Conservation (phyloP, 1,140 invertebrate genomes). For the Pentalonia nigronervosa region DNA sequence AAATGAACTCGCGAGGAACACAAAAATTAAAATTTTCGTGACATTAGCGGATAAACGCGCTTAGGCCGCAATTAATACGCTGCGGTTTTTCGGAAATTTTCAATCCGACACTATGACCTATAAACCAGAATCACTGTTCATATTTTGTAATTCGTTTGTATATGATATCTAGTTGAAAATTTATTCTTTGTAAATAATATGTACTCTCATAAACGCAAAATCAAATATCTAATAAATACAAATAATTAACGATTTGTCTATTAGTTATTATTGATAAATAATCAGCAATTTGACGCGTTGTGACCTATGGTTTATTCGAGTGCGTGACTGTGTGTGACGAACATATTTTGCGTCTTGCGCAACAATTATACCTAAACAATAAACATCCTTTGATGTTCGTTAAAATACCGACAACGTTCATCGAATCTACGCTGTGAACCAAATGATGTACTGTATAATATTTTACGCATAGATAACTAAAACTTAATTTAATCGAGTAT, state of each 20-base stretch:
- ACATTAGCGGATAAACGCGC: not conserved
- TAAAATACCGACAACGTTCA: not conserved
- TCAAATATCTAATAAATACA: not conserved
- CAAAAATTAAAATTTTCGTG: not conserved
- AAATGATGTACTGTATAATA: not conserved
- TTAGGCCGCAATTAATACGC: no score
- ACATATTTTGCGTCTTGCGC: not conserved
- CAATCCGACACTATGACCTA: no score
- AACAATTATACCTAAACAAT: not conserved
- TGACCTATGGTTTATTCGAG: not conserved
- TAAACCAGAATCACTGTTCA: no score
- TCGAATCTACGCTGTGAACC: not conserved
- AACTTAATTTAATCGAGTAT: not conserved
- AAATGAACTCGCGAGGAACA: not conserved
- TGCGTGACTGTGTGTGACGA: not conserved
- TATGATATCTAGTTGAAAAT: no score
- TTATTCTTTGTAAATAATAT: no score
- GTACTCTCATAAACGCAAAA: not conserved
- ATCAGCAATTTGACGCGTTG: not conserved
- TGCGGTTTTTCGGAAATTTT: no score
- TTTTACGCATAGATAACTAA: not conserved
- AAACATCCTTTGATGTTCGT: not conserved
- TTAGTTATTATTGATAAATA: not conserved
- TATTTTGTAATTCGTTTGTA: no score
- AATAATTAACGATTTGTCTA: not conserved